phyloP scores from a whole-genome alignment of 2,888 invertebrate genomes.

The Tachystola acroxantha region DNA sequence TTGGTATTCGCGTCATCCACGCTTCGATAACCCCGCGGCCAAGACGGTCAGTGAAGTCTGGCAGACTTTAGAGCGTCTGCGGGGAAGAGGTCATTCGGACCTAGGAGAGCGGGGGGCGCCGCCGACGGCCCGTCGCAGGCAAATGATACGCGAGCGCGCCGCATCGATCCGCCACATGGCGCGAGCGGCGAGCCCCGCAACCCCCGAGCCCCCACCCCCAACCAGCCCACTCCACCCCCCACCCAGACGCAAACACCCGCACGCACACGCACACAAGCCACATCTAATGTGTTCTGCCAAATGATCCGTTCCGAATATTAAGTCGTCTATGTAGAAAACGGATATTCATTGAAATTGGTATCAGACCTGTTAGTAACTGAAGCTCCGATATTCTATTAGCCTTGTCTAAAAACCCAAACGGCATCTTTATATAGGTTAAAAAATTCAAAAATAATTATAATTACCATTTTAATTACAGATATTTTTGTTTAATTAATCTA shows the following conservation, averaged over 20 bases:
- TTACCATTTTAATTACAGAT: neutral
- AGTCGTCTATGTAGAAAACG: constrained; percentile 34
- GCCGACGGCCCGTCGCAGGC: constrained; percentile 50
- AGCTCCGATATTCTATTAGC: neutral
- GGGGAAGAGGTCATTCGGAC: constrained; percentile 32
- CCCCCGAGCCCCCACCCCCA: constrained; percentile 29
- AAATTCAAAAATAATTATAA: neutral
- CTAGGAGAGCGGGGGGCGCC: constrained; percentile 4
- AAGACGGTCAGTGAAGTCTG: constrained; percentile 15
- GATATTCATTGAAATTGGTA: constrained; percentile 31
- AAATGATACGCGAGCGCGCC: constrained; percentile 61
- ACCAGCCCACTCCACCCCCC: constrained; percentile 38
- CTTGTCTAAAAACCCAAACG: neutral
- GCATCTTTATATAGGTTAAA: neutral
- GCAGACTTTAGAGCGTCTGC: constrained; percentile 23
- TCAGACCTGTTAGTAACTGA: constrained; percentile 11
- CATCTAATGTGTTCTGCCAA: constrained; percentile 71
- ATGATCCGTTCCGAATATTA: constrained; percentile 66
- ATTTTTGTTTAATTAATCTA: neutral
- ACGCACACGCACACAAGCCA: constrained; percentile 24
- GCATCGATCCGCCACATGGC: constrained; percentile 66
- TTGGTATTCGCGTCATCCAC: neutral
- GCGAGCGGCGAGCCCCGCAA: constrained; percentile 36
- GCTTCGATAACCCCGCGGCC: constrained; percentile 1
- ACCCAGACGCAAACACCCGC: constrained; percentile 43